Evolutionary conservation across 2,888 invertebrate genomes (phyloP).

Genomic region (Tenthredo livida): DNA sequence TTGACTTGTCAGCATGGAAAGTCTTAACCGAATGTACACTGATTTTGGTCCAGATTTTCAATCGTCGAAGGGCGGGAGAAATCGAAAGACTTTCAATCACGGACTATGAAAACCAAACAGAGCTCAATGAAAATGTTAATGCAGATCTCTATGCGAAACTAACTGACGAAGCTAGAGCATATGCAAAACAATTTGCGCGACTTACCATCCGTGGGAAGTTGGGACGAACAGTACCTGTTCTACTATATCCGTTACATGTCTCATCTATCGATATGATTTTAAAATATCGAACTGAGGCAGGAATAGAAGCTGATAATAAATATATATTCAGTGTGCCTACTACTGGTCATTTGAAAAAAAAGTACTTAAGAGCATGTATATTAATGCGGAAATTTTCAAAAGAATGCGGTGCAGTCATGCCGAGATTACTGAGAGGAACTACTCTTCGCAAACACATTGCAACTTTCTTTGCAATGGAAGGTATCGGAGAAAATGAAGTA

Average conservation of each 20-base stretch:
- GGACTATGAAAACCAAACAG: slow-evolving; percentile 54
- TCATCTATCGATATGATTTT: slow-evolving; percentile 56
- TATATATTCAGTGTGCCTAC: slow-evolving; percentile 53
- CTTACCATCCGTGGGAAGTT: slow-evolving; percentile 59
- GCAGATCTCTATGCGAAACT: slow-evolving; percentile 55
- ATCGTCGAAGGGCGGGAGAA: no score
- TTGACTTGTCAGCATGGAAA: slow-evolving; percentile 54
- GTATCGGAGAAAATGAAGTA: slow-evolving; percentile 62
- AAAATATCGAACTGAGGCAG: slow-evolving; percentile 55
- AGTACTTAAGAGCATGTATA: slow-evolving; percentile 55
- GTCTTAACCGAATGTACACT: slow-evolving; percentile 52
- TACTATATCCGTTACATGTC: slow-evolving; percentile 56
- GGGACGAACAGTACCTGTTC: slow-evolving; percentile 59
- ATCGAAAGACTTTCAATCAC: slow-evolving; percentile 55
- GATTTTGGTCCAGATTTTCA: slow-evolving; percentile 59
- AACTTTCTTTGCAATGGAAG: slow-evolving; percentile 62
- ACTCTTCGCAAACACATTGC: slow-evolving; percentile 64
- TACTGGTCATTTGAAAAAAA: slow-evolving; percentile 39
- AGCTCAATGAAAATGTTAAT: slow-evolving; percentile 56
- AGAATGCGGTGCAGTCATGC: slow-evolving; percentile 62
- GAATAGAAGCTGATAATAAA: slow-evolving; percentile 55
- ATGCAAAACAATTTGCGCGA: slow-evolving; percentile 56
- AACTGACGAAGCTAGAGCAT: slow-evolving; percentile 52
- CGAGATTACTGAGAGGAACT: slow-evolving; percentile 61
- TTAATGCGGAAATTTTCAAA: slow-evolving; percentile 60